Conservation (phyloP, 2,888 invertebrate genomes). For the Ephialtes manifestator region DNA sequence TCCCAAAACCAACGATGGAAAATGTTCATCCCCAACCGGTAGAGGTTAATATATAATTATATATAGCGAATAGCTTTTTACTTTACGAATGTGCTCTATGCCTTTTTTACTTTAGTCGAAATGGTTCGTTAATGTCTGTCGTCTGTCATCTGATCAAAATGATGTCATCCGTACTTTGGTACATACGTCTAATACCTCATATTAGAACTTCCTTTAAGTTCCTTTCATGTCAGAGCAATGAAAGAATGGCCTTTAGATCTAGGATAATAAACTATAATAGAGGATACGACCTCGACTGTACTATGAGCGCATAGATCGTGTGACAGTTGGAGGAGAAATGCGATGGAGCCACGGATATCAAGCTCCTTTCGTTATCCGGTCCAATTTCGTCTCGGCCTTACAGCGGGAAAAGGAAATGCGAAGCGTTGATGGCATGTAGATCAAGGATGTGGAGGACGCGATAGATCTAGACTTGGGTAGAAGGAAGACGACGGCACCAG, state of each 20-base stretch:
- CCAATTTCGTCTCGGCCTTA: slow-evolving; percentile 25
- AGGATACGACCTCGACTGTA: background rate
- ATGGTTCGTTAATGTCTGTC: background rate
- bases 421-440: slow-evolving; percentile 42
- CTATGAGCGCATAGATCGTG: background rate
- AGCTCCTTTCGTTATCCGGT: slow-evolving; percentile 35
- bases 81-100: slow-evolving; percentile 11
- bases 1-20: slow-evolving; percentile 25
- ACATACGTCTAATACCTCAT: background rate
- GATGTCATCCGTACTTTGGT: background rate
- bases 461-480: slow-evolving; percentile 17
- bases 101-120: slow-evolving; percentile 7
- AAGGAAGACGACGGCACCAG: slow-evolving; percentile 41
- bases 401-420: slow-evolving; percentile 26
- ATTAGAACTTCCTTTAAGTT: background rate
- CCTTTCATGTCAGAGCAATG: background rate
- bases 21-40: slow-evolving; percentile 19
- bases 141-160: background rate
- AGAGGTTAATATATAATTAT: slow-evolving; percentile 28
- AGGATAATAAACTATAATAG: background rate
- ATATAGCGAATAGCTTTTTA: slow-evolving; percentile 24
- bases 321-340: background rate
- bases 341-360: slow-evolving; percentile 11
- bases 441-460: slow-evolving; percentile 27
- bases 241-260: background rate